Evolutionary conservation across 2,888 invertebrate genomes (phyloP).

Genomic region (Hipparchia sbordonii): DNA sequence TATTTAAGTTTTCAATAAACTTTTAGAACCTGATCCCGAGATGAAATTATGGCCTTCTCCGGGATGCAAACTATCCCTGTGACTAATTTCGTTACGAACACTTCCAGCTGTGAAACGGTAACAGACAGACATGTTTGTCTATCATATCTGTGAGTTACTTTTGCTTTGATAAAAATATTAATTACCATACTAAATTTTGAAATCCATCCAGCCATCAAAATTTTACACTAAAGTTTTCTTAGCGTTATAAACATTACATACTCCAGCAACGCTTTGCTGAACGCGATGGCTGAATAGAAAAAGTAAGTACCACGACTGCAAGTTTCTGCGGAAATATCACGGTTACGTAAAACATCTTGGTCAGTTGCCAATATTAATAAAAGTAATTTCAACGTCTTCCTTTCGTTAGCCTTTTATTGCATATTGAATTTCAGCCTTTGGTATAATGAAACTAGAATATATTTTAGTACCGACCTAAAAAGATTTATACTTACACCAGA

Average conservation of each 20-base stretch:
- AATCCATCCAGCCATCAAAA: neutral
- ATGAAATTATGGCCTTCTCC: too few relatives aligned
- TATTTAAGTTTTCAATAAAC: too few relatives aligned
- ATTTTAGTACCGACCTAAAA: too few relatives aligned
- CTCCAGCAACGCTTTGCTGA: neutral
- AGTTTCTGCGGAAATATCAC: slow-evolving; percentile 2
- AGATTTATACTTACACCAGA: too few relatives aligned
- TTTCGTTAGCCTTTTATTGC: slow-evolving; percentile 1
- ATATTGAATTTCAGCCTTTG: slow-evolving; percentile 4
- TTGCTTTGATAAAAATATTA: neutral
- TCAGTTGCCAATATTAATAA: slow-evolving; percentile 10
- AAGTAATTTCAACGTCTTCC: slow-evolving; percentile 6
- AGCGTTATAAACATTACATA: neutral
- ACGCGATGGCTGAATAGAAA: neutral
- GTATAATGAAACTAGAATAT: neutral
- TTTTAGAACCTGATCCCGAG: too few relatives aligned
- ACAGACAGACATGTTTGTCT: too few relatives aligned
- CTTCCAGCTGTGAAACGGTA: too few relatives aligned
- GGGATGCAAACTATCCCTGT: too few relatives aligned
- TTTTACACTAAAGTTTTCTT: neutral
- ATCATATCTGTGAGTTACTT: too few relatives aligned
- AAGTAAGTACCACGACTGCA: neutral
- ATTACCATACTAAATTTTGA: too few relatives aligned
- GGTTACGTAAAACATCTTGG: slow-evolving; percentile 3
- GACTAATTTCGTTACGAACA: too few relatives aligned